Evolutionary conservation across 2,797 vertebrate species (phyloP).

Genomic region (Poecilia picta): DNA sequence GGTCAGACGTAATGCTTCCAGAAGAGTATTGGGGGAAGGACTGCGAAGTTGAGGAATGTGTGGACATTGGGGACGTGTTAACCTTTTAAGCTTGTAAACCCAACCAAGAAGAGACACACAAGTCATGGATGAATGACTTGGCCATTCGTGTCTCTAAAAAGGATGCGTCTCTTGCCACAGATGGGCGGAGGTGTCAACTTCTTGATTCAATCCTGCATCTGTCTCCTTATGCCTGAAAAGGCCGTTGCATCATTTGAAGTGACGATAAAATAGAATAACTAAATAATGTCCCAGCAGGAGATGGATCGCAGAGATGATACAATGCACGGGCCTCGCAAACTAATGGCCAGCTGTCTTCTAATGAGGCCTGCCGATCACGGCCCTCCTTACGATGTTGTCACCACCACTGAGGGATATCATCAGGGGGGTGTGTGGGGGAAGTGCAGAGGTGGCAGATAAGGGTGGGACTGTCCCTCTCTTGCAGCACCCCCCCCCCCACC

Average conservation of each 20-base stretch:
- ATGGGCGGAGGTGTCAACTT: conserved; percentile 69
- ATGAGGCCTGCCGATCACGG: conserved; percentile 70
- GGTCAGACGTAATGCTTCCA: conserved; percentile 55
- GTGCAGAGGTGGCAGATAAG: conserved; percentile 53
- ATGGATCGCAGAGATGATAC: conserved; percentile 65
- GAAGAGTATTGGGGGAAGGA: conserved; percentile 44
- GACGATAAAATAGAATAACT: conserved; percentile 80
- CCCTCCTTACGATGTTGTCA: conserved; percentile 26
- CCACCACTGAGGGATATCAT: conserved; percentile 56
- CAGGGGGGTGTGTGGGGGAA: conserved; percentile 1
- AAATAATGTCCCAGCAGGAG: conserved; percentile 81
- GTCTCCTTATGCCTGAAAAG: conserved; percentile 57
- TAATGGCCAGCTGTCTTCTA: conserved; percentile 81
- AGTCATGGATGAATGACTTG: conserved; percentile 8
- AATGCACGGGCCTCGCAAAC: conserved; percentile 67
- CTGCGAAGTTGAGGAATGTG: conserved; percentile 49
- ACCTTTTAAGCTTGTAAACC: conserved; percentile 28
- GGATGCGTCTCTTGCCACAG: conserved; percentile 43
- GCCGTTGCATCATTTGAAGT: conserved; percentile 73
- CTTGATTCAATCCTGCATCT: conserved; percentile 39
- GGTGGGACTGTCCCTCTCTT: conserved; percentile 67
- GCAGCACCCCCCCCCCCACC: conserved; percentile 54
- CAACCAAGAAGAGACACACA: conserved; percentile 14
- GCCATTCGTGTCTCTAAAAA: conserved; percentile 35
- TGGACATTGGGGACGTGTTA: conserved; percentile 14